A percentile compares a stretch with the other conserved stretches of the same genome.
These are phyloP conservation scores for Platalea minor DNA, from an alignment of 2,797 vertebrate genomes.

Conservation along the genomic window DNA sequence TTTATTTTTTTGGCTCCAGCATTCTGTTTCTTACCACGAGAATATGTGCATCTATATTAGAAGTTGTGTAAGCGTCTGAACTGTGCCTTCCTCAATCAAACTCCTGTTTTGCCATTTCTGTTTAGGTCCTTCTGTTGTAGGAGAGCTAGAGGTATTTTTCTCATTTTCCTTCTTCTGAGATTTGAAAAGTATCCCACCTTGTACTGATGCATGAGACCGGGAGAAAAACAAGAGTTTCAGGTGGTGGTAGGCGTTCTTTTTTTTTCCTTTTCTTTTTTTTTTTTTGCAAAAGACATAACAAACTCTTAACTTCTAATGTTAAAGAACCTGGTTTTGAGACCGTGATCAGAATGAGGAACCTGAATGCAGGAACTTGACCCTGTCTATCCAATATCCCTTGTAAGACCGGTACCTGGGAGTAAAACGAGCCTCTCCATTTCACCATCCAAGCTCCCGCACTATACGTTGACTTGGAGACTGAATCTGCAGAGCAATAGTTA, in stretches of 20 bases:
- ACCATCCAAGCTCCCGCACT: neutral
- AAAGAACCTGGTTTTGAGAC: neutral
- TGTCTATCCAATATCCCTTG: neutral
- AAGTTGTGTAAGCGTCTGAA: neutral
- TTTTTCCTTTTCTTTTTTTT: too few species aligned
- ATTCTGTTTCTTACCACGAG: neutral
- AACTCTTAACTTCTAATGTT: neutral
- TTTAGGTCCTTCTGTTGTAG: neutral
- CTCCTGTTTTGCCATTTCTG: neutral
- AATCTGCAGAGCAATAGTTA: neutral
- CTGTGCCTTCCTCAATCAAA: fast-evolving
- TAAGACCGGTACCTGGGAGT: neutral
- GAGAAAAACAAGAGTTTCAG: neutral
- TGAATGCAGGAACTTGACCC: neutral
- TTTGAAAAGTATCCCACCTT: neutral
- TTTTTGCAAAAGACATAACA: neutral
- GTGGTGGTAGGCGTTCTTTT: neutral
- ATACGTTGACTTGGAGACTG: neutral
- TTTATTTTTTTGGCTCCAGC: neutral
- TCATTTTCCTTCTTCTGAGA: neutral
- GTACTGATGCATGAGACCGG: neutral
- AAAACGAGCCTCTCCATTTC: neutral
- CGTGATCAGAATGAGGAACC: neutral
- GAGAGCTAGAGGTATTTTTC: neutral
- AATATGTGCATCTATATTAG: neutral